Evolutionary conservation across 1,140 invertebrate genomes (phyloP).

Genomic region (Drosophila ananassae): DNA sequence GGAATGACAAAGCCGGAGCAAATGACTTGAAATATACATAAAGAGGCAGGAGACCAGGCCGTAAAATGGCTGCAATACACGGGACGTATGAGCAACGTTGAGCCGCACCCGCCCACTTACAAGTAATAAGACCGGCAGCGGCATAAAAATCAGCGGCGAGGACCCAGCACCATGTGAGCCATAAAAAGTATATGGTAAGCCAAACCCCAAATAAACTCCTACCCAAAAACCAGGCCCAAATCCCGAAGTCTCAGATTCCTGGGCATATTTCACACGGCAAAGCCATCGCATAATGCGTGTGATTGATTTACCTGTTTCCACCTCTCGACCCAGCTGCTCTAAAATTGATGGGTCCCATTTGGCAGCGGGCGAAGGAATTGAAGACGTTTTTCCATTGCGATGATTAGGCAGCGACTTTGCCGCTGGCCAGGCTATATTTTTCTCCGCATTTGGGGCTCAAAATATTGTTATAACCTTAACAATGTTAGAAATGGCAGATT

Average conservation of each 20-base stretch:
- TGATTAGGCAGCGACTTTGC: constrained; percentile 35
- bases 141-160: constrained; percentile 69
- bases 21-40: constrained; percentile 70
- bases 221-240: constrained; percentile 8
- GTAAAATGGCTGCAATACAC: constrained; percentile 63
- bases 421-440: constrained; percentile 4
- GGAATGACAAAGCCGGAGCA: constrained; percentile 71
- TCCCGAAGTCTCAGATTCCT: constrained; percentile 27
- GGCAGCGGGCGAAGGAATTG: constrained; percentile 52
- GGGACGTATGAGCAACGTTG: constrained; percentile 59
- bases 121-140: constrained; percentile 66
- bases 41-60: constrained; percentile 41
- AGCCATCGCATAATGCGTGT: constrained; percentile 68
- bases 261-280: constrained; percentile 54
- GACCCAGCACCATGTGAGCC: constrained; percentile 49
- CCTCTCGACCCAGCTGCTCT: constrained; percentile 40
- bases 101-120: constrained; percentile 61
- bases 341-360: constrained; percentile 74
- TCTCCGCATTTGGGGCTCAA: constrained; percentile 8
- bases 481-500: background rate
- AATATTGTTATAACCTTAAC: background rate
- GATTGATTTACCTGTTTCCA: constrained; percentile 77
- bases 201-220: constrained; percentile 44
- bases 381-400: constrained; percentile 25
- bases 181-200: constrained; percentile 70